Percentiles rank a stretch among this genome's conserved stretches.
phyloP scores from a whole-genome alignment of 2,797 vertebrate genomes.

The Monodelphis domestica region DNA sequence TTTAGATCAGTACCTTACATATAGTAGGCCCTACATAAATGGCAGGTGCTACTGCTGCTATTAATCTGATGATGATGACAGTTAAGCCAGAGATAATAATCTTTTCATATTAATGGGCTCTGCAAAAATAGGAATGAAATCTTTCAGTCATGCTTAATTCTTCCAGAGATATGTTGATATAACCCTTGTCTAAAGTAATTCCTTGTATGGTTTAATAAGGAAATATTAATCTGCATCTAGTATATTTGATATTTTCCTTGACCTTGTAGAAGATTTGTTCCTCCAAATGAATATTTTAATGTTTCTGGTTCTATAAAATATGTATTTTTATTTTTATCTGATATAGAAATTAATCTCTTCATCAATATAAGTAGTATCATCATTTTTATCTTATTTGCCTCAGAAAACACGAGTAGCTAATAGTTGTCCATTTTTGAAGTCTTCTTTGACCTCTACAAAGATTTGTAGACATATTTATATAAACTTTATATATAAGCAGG shows the following conservation, averaged over 20 bases:
- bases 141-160: slow-evolving; percentile 39
- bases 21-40: too few relatives aligned
- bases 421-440: too few relatives aligned
- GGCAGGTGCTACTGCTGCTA: background rate
- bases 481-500: background rate
- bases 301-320: background rate
- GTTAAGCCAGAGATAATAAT: slow-evolving; percentile 32
- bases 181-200: slow-evolving; percentile 14
- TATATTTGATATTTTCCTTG: background rate
- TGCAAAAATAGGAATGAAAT: slow-evolving; percentile 48
- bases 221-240: slow-evolving; percentile 55
- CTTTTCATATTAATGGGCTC: slow-evolving; percentile 36
- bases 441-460: background rate
- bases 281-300: background rate
- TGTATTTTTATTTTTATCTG: background rate
- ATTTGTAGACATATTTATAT: background rate
- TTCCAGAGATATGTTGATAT: slow-evolving; percentile 45
- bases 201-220: slow-evolving; percentile 32
- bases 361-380: background rate
- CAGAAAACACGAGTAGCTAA: background rate
- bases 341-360: background rate
- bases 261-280: slow-evolving; percentile 20
- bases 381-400: background rate
- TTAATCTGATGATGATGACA: background rate
- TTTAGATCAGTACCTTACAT: background rate